Evolutionary conservation across 2,888 invertebrate genomes (phyloP).

Genomic region (Drosophila atroscutellata): DNA sequence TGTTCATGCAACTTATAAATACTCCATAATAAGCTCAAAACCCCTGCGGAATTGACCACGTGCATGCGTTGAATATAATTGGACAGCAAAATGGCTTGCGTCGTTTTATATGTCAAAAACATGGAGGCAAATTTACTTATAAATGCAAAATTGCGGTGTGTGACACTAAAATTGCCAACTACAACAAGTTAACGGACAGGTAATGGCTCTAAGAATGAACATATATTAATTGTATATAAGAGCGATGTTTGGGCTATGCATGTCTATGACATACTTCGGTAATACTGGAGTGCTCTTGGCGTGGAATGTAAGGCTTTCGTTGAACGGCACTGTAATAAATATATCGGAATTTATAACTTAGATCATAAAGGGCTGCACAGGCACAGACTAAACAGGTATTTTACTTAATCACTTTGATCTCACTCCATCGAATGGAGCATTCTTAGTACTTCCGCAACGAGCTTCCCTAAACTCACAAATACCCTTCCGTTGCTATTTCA

Average conservation of each 20-base stretch:
- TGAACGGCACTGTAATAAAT: neutral
- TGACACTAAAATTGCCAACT: constrained; percentile 7
- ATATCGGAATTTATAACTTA: neutral
- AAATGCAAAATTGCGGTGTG: constrained; percentile 7
- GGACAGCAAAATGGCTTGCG: constrained; percentile 5
- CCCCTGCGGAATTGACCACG: constrained; percentile 3
- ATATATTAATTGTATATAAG: neutral
- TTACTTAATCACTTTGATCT: neutral
- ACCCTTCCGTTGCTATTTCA: neutral
- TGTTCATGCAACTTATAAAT: constrained; percentile 17
- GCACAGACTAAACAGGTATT: neutral
- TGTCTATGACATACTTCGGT: neutral
- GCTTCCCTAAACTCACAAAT: constrained; percentile 7
- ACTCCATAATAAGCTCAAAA: neutral
- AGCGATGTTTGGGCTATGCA: neutral
- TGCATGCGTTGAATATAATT: neutral
- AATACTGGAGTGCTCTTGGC: neutral
- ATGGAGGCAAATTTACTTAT: constrained; percentile 27
- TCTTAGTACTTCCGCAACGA: neutral
- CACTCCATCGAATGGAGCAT: neutral
- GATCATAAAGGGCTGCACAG: neutral
- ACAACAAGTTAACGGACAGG: neutral
- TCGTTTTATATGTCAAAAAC: constrained; percentile 16
- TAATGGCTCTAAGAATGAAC: neutral
- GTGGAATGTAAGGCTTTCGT: neutral